phyloP scores from a whole-genome alignment of 2,797 vertebrate genomes.

The Odontamblyopus lacepedii region DNA sequence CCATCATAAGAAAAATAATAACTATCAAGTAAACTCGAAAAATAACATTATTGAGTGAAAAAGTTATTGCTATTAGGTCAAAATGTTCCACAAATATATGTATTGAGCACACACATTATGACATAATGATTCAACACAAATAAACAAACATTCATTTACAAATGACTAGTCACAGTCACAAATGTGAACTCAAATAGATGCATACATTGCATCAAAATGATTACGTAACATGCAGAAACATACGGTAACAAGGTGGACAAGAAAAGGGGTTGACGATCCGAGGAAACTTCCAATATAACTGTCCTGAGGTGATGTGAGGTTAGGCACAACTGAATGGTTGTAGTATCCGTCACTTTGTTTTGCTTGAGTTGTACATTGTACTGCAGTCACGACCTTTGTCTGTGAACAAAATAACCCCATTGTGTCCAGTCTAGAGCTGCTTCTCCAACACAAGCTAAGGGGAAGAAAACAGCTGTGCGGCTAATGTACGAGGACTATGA shows the following conservation, averaged over 20 bases:
- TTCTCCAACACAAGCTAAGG: conserved; percentile 50
- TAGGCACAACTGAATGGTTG: conserved; percentile 18
- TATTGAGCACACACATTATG: no score
- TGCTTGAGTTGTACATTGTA: conserved; percentile 11
- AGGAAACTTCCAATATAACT: background rate
- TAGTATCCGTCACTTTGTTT: conserved; percentile 23
- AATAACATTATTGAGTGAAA: no score
- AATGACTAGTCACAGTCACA: no score
- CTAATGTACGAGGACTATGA: conserved; percentile 61
- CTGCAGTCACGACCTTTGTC: conserved; percentile 57
- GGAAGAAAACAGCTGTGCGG: conserved; percentile 72
- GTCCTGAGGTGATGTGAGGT: conserved; percentile 12
- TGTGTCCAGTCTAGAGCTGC: conserved; percentile 53
- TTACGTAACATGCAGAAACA: background rate
- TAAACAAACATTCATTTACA: no score
- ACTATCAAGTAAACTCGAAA: no score
- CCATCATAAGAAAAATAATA: no score
- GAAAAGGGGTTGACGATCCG: conserved; percentile 17
- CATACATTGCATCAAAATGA: background rate
- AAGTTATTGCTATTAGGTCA: no score
- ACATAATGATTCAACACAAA: no score
- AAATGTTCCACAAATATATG: no score
- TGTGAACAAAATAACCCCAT: conserved; percentile 66
- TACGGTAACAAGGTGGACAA: conserved; percentile 16
- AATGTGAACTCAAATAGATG: no score